Evolutionary conservation across 2,797 vertebrate species (phyloP).

Genomic region (Darevskia nairensis): DNA sequence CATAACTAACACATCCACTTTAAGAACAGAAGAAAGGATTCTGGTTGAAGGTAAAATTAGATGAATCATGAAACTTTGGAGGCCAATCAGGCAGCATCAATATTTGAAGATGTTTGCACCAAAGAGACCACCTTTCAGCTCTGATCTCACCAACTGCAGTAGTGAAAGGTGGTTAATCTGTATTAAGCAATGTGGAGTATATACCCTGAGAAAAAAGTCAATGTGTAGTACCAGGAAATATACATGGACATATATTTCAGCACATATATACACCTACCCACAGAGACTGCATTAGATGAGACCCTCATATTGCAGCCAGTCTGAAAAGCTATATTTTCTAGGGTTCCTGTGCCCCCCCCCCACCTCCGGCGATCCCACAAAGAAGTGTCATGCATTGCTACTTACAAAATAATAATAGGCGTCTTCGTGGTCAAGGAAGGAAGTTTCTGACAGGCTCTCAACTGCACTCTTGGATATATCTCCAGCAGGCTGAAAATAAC

Average conservation of each 20-base stretch:
- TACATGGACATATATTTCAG: neutral
- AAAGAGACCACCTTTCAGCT: neutral
- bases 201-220: neutral
- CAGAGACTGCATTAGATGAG: neutral
- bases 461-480: slow-evolving; percentile 86
- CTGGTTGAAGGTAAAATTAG: neutral
- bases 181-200: neutral
- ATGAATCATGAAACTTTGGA: neutral
- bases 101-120: neutral
- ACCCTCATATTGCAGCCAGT: neutral
- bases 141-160: neutral
- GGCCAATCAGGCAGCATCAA: no score
- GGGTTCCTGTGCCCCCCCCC: neutral
- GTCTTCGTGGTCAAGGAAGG: slow-evolving; percentile 85
- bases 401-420: slow-evolving; percentile 98
- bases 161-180: neutral
- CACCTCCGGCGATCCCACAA: neutral
- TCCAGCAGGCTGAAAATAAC: slow-evolving; percentile 91
- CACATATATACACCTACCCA: no score
- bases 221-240: neutral
- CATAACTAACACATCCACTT: neutral
- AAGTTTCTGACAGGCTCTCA: slow-evolving; percentile 79
- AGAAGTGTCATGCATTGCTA: neutral
- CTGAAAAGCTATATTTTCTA: neutral
- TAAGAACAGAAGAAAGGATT: neutral